phyloP scores from a whole-genome alignment of 2,888 invertebrate genomes.

The Linnaemya tessellans region DNA sequence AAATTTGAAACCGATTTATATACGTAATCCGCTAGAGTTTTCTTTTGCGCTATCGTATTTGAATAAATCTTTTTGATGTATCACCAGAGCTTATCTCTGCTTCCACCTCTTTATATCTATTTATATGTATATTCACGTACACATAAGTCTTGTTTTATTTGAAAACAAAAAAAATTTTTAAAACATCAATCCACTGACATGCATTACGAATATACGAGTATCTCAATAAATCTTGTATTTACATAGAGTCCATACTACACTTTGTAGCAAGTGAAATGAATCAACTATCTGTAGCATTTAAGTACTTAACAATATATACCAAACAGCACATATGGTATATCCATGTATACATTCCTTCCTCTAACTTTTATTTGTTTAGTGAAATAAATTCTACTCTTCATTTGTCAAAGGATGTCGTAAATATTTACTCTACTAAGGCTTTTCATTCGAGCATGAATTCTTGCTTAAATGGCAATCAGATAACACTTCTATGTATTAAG shows the following conservation, averaged over 20 bases:
- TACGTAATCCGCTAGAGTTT: no score
- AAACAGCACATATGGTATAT: conserved; percentile 2
- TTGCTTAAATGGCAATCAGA: conserved; percentile 70
- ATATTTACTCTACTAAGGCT: conserved; percentile 68
- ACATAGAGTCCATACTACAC: conserved; percentile 36
- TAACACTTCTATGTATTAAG: conserved; percentile 68
- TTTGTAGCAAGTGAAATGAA: conserved; percentile 35
- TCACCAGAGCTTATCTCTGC: neutral
- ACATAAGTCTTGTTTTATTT: conserved; percentile 12
- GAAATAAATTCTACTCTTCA: conserved; percentile 70
- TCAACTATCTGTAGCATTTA: conserved; percentile 45
- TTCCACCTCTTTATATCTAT: neutral
- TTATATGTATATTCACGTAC: neutral
- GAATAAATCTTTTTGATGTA: conserved; percentile 32
- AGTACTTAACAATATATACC: conserved; percentile 24
- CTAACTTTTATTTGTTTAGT: conserved; percentile 66
- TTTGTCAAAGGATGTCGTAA: conserved; percentile 71
- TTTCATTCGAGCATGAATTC: conserved; percentile 64
- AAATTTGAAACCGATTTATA: no score
- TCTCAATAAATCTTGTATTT: conserved; percentile 54
- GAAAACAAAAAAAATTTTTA: conserved; percentile 3
- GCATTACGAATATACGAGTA: conserved; percentile 20
- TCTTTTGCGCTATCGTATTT: neutral
- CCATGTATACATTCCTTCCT: conserved; percentile 4
- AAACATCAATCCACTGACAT: conserved; percentile 45